Conservation (phyloP, 2,888 invertebrate genomes). For the Eupithecia tripunctaria region DNA sequence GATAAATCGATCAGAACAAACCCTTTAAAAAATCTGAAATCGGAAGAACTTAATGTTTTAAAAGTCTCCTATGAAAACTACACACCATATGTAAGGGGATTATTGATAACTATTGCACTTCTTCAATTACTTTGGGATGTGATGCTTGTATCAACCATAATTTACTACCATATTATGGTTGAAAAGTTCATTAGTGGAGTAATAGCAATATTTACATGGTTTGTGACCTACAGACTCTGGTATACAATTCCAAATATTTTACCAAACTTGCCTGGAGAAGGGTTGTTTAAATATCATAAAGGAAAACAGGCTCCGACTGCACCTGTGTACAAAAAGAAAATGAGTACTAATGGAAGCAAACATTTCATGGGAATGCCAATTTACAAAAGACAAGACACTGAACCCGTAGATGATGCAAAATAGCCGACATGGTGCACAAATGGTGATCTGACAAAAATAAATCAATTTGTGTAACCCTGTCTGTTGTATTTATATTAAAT, state of each 20-base stretch:
- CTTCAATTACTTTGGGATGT: conserved; percentile 96
- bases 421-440: conserved; percentile 53
- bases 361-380: conserved; percentile 93
- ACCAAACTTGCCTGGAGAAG: conserved; percentile 90
- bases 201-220: conserved; percentile 95
- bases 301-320: conserved; percentile 63
- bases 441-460: background rate
- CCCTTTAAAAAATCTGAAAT: conserved; percentile 88
- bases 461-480: background rate
- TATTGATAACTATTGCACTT: conserved; percentile 91
- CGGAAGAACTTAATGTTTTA: conserved; percentile 88
- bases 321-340: conserved; percentile 72
- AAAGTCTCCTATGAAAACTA: conserved; percentile 90
- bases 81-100: conserved; percentile 91
- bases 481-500: background rate
- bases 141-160: conserved; percentile 95
- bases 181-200: conserved; percentile 96
- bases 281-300: conserved; percentile 91
- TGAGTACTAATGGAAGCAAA: conserved; percentile 80
- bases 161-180: conserved; percentile 98
- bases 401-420: conserved; percentile 68
- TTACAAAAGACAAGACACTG: conserved; percentile 75
- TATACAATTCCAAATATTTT: conserved; percentile 86
- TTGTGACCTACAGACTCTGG: conserved; percentile 93
- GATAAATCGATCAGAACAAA: conserved; percentile 84